Evolutionary conservation across 2,888 invertebrate genomes (phyloP).

Genomic region (Melinaea menophilus): DNA sequence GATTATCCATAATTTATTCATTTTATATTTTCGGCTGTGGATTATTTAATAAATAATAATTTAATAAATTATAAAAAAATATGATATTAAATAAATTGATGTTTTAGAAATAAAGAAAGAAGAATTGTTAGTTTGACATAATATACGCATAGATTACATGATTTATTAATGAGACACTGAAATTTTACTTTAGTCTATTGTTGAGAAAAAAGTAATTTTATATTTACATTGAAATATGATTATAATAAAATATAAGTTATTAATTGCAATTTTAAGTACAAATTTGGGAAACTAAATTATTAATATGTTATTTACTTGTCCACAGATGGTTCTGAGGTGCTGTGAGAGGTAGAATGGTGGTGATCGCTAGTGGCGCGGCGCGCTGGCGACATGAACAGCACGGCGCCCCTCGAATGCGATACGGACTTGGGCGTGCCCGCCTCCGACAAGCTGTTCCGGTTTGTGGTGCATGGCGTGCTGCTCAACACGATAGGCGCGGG

Average conservation of each 20-base stretch:
- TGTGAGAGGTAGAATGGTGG: constrained; percentile 32
- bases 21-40: not conserved
- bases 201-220: no score
- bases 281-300: not conserved
- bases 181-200: not conserved
- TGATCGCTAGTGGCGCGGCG: constrained; percentile 36
- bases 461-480: constrained; percentile 89
- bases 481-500: constrained; percentile 88
- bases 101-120: not conserved
- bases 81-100: not conserved
- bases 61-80: not conserved
- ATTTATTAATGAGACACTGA: not conserved
- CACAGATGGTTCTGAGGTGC: constrained; percentile 31
- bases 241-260: no score
- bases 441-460: constrained; percentile 82
- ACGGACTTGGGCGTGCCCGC: constrained; percentile 60
- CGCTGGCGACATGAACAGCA: constrained; percentile 44
- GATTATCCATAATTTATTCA: not conserved
- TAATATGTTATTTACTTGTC: constrained; percentile 12
- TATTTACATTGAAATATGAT: no score
- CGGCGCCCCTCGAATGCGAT: constrained; percentile 50
- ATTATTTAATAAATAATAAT: not conserved
- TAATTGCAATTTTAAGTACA: no score
- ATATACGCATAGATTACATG: not conserved
- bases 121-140: constrained; percentile 3